A percentile compares a stretch with the other conserved stretches of the same genome.
Evolutionary conservation across 1,140 invertebrate genomes (phyloP).

Genomic region (Pseudomyrmex pallidus): DNA sequence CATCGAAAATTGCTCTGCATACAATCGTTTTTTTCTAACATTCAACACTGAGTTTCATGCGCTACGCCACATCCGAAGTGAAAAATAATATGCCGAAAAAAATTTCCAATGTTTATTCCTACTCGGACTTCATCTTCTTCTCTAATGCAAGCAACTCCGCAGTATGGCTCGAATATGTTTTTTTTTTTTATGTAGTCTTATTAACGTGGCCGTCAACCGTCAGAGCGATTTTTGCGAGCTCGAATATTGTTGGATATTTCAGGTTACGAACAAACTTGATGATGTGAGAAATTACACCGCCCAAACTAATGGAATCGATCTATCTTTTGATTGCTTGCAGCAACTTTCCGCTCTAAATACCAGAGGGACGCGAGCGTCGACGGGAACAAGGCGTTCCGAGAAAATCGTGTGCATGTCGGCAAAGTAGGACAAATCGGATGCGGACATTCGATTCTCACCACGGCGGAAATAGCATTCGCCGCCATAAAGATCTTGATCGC

Average conservation of each 20-base stretch:
- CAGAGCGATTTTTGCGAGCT: background rate
- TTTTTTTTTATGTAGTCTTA: too few species aligned
- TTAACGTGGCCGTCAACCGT: too few species aligned
- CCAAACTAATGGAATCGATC: slow-evolving; percentile 75
- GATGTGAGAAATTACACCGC: background rate
- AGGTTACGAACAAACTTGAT: slow-evolving; percentile 47
- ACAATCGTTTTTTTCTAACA: background rate
- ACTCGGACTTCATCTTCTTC: slow-evolving; percentile 2
- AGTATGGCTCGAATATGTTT: background rate
- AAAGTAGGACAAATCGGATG: slow-evolving; percentile 3
- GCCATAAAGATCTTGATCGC: slow-evolving; percentile 80
- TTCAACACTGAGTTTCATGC: slow-evolving; percentile 10
- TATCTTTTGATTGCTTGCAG: slow-evolving; percentile 82
- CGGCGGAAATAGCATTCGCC: slow-evolving; percentile 50
- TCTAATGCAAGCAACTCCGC: slow-evolving; percentile 15
- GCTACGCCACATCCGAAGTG: slow-evolving; percentile 3
- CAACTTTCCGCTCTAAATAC: slow-evolving; percentile 55
- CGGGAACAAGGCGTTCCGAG: too few species aligned
- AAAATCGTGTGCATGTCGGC: background rate
- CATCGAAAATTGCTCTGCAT: background rate
- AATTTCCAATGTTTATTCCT: slow-evolving; percentile 11
- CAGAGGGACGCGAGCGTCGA: slow-evolving; percentile 43
- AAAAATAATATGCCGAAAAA: slow-evolving; percentile 20
- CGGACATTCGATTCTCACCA: slow-evolving; percentile 40
- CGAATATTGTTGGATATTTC: slow-evolving; percentile 45